Base-by-base conservation (phyloP, 1,140 invertebrate genomes). In the Saccostrea echinata region DNA sequence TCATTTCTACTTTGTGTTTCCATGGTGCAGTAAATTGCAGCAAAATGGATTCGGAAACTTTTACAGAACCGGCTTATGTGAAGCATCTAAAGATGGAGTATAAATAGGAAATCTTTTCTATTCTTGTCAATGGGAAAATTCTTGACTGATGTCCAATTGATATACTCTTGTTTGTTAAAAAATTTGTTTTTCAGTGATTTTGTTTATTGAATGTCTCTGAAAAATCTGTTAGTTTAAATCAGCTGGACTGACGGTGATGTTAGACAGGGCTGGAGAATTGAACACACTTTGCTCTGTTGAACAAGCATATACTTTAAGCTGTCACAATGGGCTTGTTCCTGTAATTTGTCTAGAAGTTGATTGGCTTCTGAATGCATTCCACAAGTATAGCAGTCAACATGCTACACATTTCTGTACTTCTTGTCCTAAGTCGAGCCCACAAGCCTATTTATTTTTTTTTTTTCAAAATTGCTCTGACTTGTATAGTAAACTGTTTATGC, bases 61-160 rank as follows among this genome's bases (percentile, higher is more conserved):
- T 76, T 30, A 33, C 68, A 13, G 30, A 76, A 30, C 68, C 6
- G 33, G 27, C 30, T 30, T 30, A 27, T 33, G 24, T 33, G 30
- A 76, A 76, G 68, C 68, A 33, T 76, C 33, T 13, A 27, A 12
- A 30, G 68, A 76, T 76, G 16, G 55, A 9, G 1, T 76, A 76
- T 76, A 76, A 76, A 76, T 76, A 76, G 68, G 27, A 27, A 76
- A 30, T 30, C 68, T 76, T 76, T 76, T 76, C 68, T 76, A 76
- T 76, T 76, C 68, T 76, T 27, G 68, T 76, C 68, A 76, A 76
- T 76, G 68, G 68, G 68, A 76, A 27, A 76, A 76, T 76, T 76
- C 68, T 76, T 76, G 68, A 76, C 68, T 76, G 68, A 76, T 76
- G 13, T 76, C 68, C 68, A 76, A 76, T 30, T 76, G 68, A 76